Base-by-base conservation (phyloP, 2,113 vertebrate genomes). In the Calidris pygmaea region DNA sequence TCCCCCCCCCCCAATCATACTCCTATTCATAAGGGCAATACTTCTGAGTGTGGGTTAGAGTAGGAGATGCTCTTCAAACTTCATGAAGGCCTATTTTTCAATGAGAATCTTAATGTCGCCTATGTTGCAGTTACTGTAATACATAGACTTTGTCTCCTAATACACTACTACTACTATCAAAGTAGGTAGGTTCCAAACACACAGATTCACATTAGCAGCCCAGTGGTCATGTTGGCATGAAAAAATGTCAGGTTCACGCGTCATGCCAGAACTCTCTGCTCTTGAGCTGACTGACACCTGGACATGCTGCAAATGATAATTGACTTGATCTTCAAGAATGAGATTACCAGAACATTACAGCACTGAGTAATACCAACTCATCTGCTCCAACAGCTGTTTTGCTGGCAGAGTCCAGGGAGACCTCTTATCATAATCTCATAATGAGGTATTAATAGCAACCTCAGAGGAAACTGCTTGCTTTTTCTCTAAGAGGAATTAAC, bases 371-470 rank as follows among this genome's bases (percentile, higher is more conserved):
- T 37, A 89, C 15, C 19, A 41, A 43, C 43, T 47, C 53, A 81
- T 62, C 59, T 56, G 32, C 26, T 78, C 30, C 84, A 92, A 68
- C 52, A 92, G 65, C 62, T 87, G 45, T 70, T 93, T 89, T 67
- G 82, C 58, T 93, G 60, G 53, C 39, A 93, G 82, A 63, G 50
- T 94, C 39, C 58, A 87, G 85, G 35, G 59, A 92, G 30, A 90
- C 18, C 66, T 86, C 85, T 67, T 85, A 79, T 66, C 60, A 47
- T 63, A 81, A 93, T 92, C 76, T 93, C 47, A 89, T 92, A 87
- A 95, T 82, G 73, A 95, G 75, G 47, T 85, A 91, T 86, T 94
- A 95, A 91, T 62, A 48, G 27, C 26, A 85, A 65, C 41, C 90
- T 88, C 48, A 63, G 60, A 90, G 58, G 85, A 91, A 96, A 78